A percentile compares a stretch with the other conserved stretches of the same genome.
phyloP scores from a whole-genome alignment of 2,113 vertebrate species.

The Oriolus oriolus region DNA sequence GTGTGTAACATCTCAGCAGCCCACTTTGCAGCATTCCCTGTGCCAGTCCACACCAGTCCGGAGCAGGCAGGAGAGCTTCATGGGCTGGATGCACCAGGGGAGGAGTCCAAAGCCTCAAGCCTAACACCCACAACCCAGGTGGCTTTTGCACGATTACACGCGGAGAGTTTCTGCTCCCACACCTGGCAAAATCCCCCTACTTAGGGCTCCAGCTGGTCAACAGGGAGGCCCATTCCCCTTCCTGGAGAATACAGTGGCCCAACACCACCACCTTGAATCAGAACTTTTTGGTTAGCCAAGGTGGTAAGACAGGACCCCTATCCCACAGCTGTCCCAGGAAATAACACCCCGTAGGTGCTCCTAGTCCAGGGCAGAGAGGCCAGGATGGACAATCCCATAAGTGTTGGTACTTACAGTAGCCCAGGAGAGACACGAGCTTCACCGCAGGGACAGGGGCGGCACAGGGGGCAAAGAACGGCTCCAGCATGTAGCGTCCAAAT shows the following conservation, averaged over 20 bases:
- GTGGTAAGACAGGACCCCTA: fast-evolving
- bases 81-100: fast-evolving
- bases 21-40: background rate
- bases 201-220: background rate
- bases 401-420: constrained; percentile 77
- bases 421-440: constrained; percentile 79
- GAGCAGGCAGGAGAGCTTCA: background rate
- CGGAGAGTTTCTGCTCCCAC: background rate
- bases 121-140: background rate
- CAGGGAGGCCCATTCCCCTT: background rate
- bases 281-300: background rate
- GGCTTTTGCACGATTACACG: background rate
- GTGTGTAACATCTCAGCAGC: background rate
- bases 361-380: background rate
- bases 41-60: background rate
- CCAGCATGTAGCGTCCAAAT: constrained; percentile 85
- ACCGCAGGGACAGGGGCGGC: constrained; percentile 70
- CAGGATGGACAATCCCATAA: fast-evolving
- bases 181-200: background rate
- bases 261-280: background rate
- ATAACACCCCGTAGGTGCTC: background rate
- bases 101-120: background rate
- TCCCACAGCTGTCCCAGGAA: background rate
- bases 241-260: background rate
- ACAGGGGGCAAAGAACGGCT: constrained; percentile 83